These are phyloP conservation scores for Leontocebus nigricollis DNA, from an alignment of 2,797 vertebrate genomes.

Conservation along the genomic window DNA sequence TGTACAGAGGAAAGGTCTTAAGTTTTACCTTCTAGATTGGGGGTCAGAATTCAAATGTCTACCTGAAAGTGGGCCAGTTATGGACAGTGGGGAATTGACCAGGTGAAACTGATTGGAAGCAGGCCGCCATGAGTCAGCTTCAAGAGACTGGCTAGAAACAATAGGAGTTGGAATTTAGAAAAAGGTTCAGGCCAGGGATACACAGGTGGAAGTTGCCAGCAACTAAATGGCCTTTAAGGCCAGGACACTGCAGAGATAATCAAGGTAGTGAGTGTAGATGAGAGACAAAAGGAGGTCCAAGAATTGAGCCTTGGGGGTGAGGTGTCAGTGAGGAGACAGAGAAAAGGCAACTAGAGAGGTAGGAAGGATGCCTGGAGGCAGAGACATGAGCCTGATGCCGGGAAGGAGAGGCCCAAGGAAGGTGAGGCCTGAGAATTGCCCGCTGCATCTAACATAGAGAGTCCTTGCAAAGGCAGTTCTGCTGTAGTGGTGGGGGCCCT, in stretches of 20 bases:
- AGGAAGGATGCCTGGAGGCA: not conserved
- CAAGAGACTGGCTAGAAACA: constrained; percentile 12
- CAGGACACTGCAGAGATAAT: not conserved
- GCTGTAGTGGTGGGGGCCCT: not conserved
- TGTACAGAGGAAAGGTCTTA: not conserved
- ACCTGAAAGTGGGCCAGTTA: not conserved
- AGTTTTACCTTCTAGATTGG: not conserved
- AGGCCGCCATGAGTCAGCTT: not conserved
- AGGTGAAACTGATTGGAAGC: not conserved
- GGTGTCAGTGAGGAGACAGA: not conserved
- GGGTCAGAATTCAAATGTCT: not conserved
- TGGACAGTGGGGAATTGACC: not conserved
- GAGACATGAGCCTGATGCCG: rapidly evolving
- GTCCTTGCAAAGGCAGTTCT: not conserved
- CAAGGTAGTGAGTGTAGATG: not conserved
- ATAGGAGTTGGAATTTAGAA: not conserved
- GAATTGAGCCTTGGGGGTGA: not conserved
- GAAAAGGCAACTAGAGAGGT: not conserved
- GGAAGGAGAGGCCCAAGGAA: not conserved
- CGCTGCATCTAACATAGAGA: rapidly evolving
- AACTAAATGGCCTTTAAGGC: not conserved
- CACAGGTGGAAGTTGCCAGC: not conserved
- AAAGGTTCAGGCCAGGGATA: not conserved
- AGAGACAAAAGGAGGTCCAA: not conserved
- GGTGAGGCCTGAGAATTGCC: not conserved